Evolutionary conservation across 2,797 vertebrate species (phyloP).

Genomic region (Hemibagrus guttatus): DNA sequence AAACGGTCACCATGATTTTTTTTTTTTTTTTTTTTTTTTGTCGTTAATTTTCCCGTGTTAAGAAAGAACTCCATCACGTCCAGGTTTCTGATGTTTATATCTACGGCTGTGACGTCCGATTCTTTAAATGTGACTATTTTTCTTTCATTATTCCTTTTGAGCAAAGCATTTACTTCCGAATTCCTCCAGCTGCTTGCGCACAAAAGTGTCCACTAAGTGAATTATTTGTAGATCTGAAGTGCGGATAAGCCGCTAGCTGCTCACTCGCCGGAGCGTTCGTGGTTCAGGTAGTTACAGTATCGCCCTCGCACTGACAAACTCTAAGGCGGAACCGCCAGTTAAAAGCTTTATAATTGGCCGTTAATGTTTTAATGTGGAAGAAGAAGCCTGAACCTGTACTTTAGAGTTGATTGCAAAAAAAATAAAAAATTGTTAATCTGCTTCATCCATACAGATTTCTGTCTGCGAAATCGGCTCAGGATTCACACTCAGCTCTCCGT

Average conservation of each 20-base stretch:
- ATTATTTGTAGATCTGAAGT: slow-evolving; percentile 18
- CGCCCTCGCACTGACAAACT: slow-evolving; percentile 25
- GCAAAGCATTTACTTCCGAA: neutral
- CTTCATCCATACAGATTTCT: slow-evolving; percentile 26
- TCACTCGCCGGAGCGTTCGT: neutral
- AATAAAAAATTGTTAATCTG: neutral
- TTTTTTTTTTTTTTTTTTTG: too few relatives aligned
- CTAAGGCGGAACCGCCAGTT: slow-evolving; percentile 28
- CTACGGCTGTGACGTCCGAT: too few relatives aligned
- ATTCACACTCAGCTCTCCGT: neutral
- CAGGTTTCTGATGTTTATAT: neutral
- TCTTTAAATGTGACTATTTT: neutral
- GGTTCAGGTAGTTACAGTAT: slow-evolving; percentile 25
- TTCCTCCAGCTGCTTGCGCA: neutral
- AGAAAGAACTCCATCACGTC: neutral
- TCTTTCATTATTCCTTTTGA: neutral
- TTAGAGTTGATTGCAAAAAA: slow-evolving; percentile 15
- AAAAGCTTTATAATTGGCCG: slow-evolving; percentile 49
- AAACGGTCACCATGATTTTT: neutral
- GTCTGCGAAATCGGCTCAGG: neutral
- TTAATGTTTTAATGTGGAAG: slow-evolving; percentile 46
- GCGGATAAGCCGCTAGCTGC: neutral
- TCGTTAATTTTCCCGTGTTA: neutral
- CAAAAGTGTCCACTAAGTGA: slow-evolving; percentile 8
- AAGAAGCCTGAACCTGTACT: slow-evolving; percentile 25